Evolutionary conservation across 1,140 invertebrate genomes (phyloP), one percentile per base, ranked within the genome.

Genomic region (Atopsyche davidsoni): DNA sequence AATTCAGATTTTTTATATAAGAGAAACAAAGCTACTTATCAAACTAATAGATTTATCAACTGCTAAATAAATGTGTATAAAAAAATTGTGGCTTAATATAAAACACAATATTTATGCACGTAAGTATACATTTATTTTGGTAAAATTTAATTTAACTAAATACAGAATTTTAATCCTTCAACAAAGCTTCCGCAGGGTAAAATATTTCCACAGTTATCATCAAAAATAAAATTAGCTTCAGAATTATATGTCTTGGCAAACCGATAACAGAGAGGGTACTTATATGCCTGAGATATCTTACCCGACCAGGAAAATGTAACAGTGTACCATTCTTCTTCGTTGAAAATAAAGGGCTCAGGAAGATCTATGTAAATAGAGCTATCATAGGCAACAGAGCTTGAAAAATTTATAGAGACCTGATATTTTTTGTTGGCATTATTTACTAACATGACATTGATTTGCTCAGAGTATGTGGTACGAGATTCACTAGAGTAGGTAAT

Each of bases 311-410:
- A 47, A 57, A 74, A 69, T 45, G 54, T 61, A 32, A 74, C 65
- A 59, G 62, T 66, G 48, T 72, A 72, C 69, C 68, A 72, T 28
- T 65, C 57, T 46, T 69, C 61, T 52, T 67, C 68, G 53, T 67
- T 65, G 9, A 74, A 57, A 35, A 70, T 64, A 36, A 64, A 63
- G 25, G 67, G 66, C 47, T 72, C 61, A 25, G 51, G 53, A 21
- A 74, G 61, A 43, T 69, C 61, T 23, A 74, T 63, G 51, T 67
- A 63, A 46, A 70, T 59, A 39, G 60, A 59, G 24, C 65, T 64
- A 59, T 71, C 65, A 63, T 67, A 69, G 38, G 66, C 62, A 14
- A 69, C 59, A 46, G 61, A 60, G 25, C 62, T 64, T 31, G 60
- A 62, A 53, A 62, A 68, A 45, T 60, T 63, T 11, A 60, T 58